These are phyloP conservation scores for Nomada fabriciana DNA, from an alignment of 2,888 invertebrate genomes.

Conservation along the genomic window DNA sequence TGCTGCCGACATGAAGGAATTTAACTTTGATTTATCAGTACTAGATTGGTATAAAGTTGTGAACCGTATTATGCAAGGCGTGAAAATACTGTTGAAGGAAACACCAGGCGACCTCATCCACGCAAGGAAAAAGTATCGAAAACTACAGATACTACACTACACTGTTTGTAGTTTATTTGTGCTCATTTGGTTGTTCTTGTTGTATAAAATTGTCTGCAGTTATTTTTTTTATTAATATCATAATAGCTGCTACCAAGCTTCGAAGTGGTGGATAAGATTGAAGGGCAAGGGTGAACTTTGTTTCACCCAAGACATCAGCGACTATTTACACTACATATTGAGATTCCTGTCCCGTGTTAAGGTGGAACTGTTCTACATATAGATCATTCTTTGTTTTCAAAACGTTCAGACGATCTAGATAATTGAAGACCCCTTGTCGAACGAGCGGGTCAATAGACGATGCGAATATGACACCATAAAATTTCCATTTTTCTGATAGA, in stretches of 20 bases:
- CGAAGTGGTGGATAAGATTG: no score
- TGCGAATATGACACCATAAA: no score
- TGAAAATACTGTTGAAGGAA: constrained; percentile 69
- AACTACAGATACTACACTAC: constrained; percentile 49
- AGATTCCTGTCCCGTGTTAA: no score
- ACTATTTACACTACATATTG: no score
- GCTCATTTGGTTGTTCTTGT: not conserved
- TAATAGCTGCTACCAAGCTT: not conserved
- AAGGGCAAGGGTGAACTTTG: no score
- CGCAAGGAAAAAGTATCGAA: constrained; percentile 37
- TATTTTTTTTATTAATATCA: not conserved
- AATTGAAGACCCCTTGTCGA: no score
- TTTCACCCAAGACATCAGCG: no score
- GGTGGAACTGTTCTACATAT: no score
- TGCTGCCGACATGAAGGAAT: constrained; percentile 68
- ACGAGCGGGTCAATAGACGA: no score
- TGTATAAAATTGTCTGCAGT: not conserved
- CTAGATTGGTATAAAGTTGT: constrained; percentile 70
- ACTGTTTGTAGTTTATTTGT: not conserved
- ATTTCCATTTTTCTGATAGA: no score
- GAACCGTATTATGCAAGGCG: constrained; percentile 56
- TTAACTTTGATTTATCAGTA: constrained; percentile 72
- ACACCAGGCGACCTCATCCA: constrained; percentile 53
- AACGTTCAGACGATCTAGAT: no score
- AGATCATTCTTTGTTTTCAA: no score